phyloP scores from a whole-genome alignment of 2,888 invertebrate species.

The Euproctis similis region DNA sequence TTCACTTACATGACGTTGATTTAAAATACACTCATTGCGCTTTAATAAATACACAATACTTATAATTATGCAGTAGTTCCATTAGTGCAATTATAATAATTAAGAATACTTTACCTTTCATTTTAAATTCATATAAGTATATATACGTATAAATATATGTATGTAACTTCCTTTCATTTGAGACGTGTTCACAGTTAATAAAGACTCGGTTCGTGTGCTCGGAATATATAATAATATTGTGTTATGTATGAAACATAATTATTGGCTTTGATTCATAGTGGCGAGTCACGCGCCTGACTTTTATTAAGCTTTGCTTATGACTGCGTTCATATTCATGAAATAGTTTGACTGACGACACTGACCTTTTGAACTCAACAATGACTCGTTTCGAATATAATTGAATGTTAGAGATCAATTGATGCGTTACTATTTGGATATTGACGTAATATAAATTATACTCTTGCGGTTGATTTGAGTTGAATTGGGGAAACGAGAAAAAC shows the following conservation, averaged over 20 bases:
- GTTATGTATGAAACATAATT: no score
- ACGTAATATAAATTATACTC: slow-evolving; percentile 19
- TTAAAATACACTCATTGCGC: no score
- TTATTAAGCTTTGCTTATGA: no score
- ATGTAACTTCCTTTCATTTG: slow-evolving; percentile 18
- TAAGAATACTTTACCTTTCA: background rate
- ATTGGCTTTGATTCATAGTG: slow-evolving; percentile 33
- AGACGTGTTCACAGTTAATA: slow-evolving; percentile 2
- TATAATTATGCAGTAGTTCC: background rate
- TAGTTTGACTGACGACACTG: slow-evolving; percentile 34
- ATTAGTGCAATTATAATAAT: background rate
- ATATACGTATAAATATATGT: slow-evolving; percentile 3
- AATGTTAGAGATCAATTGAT: slow-evolving; percentile 22
- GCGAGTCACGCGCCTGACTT: slow-evolving; percentile 32
- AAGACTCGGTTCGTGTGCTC: slow-evolving; percentile 6
- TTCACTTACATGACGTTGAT: no score
- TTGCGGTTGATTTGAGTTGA: slow-evolving; percentile 26
- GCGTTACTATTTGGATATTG: slow-evolving; percentile 27
- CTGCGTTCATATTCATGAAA: slow-evolving; percentile 10
- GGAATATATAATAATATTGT: slow-evolving; percentile 27
- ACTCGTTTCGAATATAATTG: slow-evolving; percentile 15
- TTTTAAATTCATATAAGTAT: slow-evolving; percentile 1
- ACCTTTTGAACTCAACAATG: slow-evolving; percentile 37
- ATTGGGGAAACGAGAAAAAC: slow-evolving; percentile 35
- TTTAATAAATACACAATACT: no score